Conservation (phyloP, 2,888 invertebrate genomes). For the Heteromurus nitidus region DNA sequence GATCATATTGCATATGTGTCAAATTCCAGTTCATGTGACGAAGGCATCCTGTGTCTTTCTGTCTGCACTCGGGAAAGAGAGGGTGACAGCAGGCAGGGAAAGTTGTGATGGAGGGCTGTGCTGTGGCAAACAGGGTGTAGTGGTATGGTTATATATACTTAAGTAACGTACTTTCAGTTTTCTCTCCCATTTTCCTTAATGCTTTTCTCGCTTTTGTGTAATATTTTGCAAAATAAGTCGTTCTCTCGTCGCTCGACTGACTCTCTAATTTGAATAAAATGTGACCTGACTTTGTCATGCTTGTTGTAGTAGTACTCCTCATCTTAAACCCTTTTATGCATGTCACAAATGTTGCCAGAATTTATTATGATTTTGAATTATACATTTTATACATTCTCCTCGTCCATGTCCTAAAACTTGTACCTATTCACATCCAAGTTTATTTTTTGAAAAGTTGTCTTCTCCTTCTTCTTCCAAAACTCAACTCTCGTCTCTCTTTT, state of each 20-base stretch:
- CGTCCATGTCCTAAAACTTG: not conserved
- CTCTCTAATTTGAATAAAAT: constrained; percentile 59
- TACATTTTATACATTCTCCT: not conserved
- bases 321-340: constrained; percentile 39
- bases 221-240: not conserved
- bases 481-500: constrained; percentile 11
- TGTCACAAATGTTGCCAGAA: constrained; percentile 59
- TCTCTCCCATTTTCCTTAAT: not conserved
- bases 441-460: constrained; percentile 27
- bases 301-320: constrained; percentile 1
- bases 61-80: too few relatives aligned
- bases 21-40: too few relatives aligned
- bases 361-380: constrained; percentile 55
- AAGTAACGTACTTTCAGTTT: too few relatives aligned
- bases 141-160: too few relatives aligned
- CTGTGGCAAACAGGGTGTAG: too few relatives aligned
- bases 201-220: not conserved
- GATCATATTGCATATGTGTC: too few relatives aligned
- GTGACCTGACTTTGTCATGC: constrained; percentile 44
- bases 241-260: constrained; percentile 20
- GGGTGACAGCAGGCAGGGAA: too few relatives aligned
- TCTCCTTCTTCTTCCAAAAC: not conserved
- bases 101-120: too few relatives aligned
- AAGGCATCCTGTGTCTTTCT: too few relatives aligned
- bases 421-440: not conserved